phyloP scores from a whole-genome alignment of 1,140 invertebrate genomes.

The Zaprionus kolodkinae region DNA sequence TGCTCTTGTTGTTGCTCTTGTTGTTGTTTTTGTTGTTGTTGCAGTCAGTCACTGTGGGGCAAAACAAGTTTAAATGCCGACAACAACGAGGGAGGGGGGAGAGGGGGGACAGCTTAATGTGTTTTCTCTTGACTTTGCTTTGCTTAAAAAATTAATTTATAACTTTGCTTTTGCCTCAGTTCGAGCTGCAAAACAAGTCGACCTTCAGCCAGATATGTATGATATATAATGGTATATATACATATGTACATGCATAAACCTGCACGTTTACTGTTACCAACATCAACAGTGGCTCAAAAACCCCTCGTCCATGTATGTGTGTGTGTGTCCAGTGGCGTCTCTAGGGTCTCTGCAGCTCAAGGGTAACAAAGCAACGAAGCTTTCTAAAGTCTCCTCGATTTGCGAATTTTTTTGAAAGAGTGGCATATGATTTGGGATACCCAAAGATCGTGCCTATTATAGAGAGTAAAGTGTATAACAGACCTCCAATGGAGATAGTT shows the following conservation, averaged over 20 bases:
- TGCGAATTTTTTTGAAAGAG: neutral
- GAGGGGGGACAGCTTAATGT: conserved; percentile 12
- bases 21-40: conserved; percentile 1
- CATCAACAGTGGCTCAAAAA: neutral
- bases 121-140: conserved; percentile 47
- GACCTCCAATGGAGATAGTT: neutral
- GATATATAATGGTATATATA: neutral
- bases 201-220: conserved; percentile 51
- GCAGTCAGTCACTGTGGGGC: neutral
- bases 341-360: neutral
- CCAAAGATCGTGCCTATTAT: neutral
- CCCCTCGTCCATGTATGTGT: neutral
- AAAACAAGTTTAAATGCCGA: conserved; percentile 64
- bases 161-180: conserved; percentile 56
- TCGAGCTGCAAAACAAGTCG: conserved; percentile 62
- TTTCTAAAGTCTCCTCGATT: neutral
- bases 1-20: conserved; percentile 28
- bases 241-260: conserved; percentile 12
- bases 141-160: conserved; percentile 72
- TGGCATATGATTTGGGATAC: neutral
- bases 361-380: neutral
- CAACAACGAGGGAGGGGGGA: too few relatives aligned
- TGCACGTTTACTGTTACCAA: conserved; percentile 47
- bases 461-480: neutral
- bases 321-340: conserved; percentile 1